These are phyloP conservation scores for Capitulum mitella DNA, from an alignment of 2,888 invertebrate species.

Conservation along the genomic window DNA sequence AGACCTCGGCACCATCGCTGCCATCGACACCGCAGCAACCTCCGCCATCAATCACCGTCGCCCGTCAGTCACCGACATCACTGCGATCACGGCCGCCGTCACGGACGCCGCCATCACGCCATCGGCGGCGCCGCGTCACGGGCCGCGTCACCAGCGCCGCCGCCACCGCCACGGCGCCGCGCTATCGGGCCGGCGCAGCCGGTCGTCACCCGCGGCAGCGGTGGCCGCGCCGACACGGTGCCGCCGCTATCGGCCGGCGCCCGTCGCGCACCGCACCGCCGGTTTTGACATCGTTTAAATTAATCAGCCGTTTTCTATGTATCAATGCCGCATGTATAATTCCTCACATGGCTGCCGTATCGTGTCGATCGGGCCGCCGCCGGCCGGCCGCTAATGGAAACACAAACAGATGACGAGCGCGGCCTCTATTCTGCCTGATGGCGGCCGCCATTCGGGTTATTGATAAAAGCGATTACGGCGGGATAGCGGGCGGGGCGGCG, in stretches of 20 bases:
- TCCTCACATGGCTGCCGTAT: background rate
- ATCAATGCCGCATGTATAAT: background rate
- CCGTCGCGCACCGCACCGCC: background rate
- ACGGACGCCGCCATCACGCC: no score
- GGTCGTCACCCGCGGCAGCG: no score
- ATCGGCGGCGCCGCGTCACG: no score
- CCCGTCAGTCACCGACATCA: no score
- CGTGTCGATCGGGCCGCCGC: background rate
- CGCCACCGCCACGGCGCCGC: no score
- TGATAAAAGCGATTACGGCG: background rate
- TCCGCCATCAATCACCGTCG: no score
- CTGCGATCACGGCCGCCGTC: no score
- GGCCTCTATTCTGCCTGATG: background rate
- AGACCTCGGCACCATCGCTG: no score
- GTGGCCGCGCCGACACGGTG: no score
- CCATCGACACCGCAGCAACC: no score
- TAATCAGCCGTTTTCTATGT: conserved; percentile 2
- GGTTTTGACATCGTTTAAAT: background rate
- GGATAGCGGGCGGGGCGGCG: background rate
- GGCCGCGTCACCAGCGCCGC: no score
- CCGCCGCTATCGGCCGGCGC: background rate
- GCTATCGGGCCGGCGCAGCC: no score
- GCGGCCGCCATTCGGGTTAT: background rate
- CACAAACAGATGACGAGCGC: background rate
- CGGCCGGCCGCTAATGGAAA: background rate